Conservation (phyloP, 2,113 vertebrate species). For the Prietella phreatophila region DNA sequence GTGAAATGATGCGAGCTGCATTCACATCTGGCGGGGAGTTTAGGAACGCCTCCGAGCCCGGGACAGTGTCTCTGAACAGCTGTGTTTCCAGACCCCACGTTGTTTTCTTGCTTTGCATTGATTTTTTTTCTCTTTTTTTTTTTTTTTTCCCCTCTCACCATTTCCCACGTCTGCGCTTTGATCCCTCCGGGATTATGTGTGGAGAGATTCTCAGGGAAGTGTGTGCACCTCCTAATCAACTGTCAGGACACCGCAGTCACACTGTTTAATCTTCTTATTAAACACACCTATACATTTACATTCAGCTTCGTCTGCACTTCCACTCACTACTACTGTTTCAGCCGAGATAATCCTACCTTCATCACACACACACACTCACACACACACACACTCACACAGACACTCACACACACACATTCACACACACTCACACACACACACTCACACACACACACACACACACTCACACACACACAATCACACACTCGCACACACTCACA, state of each 20-base stretch:
- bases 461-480: too few relatives aligned
- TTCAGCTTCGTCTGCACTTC: background rate
- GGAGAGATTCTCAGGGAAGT: slow-evolving; percentile 50
- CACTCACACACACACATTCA: too few relatives aligned
- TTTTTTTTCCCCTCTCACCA: background rate
- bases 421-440: too few relatives aligned
- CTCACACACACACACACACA: too few relatives aligned
- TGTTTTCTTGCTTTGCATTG: slow-evolving; percentile 50
- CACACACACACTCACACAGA: background rate
- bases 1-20: slow-evolving; percentile 64
- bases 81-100: slow-evolving; percentile 58
- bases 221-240: slow-evolving; percentile 35
- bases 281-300: background rate
- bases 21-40: slow-evolving; percentile 75
- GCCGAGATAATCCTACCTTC: background rate
- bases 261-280: slow-evolving; percentile 47
- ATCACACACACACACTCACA: background rate
- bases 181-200: slow-evolving; percentile 50
- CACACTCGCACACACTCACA: too few relatives aligned
- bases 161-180: slow-evolving; percentile 44
- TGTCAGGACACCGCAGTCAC: slow-evolving; percentile 35
- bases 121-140: slow-evolving; percentile 19
- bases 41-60: slow-evolving; percentile 56
- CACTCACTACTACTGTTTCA: too few relatives aligned
- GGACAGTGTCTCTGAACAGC: slow-evolving; percentile 57